These are phyloP conservation scores for Apteryx mantelli DNA, from an alignment of 2,113 vertebrate genomes.

Conservation along the genomic window DNA sequence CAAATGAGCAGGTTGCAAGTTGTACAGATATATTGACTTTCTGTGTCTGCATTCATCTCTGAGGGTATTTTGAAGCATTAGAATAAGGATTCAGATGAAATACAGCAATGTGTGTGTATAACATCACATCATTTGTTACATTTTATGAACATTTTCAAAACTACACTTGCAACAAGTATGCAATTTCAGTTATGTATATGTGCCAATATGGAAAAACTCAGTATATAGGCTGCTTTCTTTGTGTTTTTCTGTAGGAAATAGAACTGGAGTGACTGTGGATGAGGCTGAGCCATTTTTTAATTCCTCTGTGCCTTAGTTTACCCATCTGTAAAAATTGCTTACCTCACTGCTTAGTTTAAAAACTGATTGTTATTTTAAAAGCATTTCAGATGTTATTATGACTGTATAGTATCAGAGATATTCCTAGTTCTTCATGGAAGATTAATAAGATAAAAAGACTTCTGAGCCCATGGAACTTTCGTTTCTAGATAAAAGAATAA, in stretches of 20 bases:
- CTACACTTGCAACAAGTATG: background rate
- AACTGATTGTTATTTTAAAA: background rate
- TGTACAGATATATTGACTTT: background rate
- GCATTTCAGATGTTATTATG: background rate
- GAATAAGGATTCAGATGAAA: background rate
- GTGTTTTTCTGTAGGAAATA: background rate
- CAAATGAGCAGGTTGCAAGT: background rate
- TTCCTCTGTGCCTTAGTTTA: constrained; percentile 28
- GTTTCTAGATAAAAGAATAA: background rate
- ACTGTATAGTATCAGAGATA: background rate
- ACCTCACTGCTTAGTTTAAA: background rate
- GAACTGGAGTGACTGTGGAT: background rate
- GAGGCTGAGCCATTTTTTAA: background rate
- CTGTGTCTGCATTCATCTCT: background rate
- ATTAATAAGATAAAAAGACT: background rate
- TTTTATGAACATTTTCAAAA: background rate
- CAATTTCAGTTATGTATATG: background rate
- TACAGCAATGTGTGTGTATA: background rate
- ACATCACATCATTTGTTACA: background rate
- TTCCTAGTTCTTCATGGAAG: background rate
- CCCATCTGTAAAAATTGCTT: background rate
- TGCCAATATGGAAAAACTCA: background rate
- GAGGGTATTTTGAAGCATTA: background rate
- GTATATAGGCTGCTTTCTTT: background rate
- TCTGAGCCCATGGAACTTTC: background rate